Percentiles rank a stretch among this genome's conserved stretches.
These are phyloP conservation scores for Proctacanthus coquilletti DNA, from an alignment of 1,140 invertebrate genomes.

Conservation along the genomic window DNA sequence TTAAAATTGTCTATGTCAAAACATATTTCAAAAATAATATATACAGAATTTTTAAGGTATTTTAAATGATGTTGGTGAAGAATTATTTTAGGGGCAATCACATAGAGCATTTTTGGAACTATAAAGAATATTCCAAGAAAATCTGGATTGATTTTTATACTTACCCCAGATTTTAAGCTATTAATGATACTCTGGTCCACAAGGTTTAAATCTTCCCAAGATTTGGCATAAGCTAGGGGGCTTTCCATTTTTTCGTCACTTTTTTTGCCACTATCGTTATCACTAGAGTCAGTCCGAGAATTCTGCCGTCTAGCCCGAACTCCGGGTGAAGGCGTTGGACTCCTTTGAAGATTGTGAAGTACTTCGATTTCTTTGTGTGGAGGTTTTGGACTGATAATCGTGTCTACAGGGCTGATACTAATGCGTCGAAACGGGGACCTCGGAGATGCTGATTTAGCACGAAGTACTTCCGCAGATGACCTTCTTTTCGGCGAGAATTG, in stretches of 20 bases:
- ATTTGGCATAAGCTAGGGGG: conserved; percentile 11
- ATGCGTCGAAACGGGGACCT: conserved; percentile 19
- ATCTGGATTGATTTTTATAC: no score
- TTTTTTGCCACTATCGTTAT: conserved; percentile 2
- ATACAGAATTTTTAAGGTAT: no score
- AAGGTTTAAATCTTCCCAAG: conserved; percentile 37
- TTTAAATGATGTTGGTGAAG: no score
- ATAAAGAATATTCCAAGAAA: no score
- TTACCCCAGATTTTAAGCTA: conserved; percentile 38
- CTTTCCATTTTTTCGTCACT: background rate
- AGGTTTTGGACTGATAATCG: conserved; percentile 32
- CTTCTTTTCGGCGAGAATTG: background rate
- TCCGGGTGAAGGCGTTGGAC: conserved; percentile 32
- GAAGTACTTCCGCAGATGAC: background rate
- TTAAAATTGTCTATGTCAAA: no score
- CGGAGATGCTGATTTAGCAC: conserved; percentile 9
- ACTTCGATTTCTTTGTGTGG: conserved; percentile 43
- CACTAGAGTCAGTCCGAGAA: background rate
- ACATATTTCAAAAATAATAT: no score
- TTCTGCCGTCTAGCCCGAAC: conserved; percentile 6
- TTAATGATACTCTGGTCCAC: conserved; percentile 34
- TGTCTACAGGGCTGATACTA: conserved; percentile 30
- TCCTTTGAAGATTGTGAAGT: conserved; percentile 41
- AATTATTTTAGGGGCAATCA: no score
- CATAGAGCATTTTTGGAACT: no score